Conservation (phyloP, 2,113 vertebrate species). For the Myotis yumanensis region DNA sequence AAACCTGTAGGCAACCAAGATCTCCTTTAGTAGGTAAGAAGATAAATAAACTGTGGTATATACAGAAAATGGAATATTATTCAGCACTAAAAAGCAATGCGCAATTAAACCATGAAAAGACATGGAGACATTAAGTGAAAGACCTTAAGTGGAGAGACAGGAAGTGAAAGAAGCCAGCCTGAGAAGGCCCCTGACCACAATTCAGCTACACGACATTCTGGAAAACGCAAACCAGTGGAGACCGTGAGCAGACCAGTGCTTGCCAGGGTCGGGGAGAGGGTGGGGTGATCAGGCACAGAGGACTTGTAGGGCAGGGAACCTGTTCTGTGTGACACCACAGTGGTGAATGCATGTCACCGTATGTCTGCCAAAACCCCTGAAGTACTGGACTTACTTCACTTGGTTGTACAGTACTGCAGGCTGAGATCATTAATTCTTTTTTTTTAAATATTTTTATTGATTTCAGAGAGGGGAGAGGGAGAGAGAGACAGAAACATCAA, state of each 20-base stretch:
- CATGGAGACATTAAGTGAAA: not conserved
- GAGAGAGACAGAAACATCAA: too few relatives aligned
- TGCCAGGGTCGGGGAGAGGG: not conserved
- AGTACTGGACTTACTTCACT: not conserved
- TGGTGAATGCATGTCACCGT: too few relatives aligned
- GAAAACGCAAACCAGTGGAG: not conserved
- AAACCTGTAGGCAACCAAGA: not conserved
- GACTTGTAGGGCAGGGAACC: not conserved
- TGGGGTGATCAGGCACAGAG: not conserved
- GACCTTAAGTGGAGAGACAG: too few relatives aligned
- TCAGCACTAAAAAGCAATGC: not conserved
- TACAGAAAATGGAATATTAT: not conserved
- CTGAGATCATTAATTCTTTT: not conserved
- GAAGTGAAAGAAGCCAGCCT: not conserved
- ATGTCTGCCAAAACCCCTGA: not conserved
- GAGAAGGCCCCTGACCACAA: not conserved
- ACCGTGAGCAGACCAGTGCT: not conserved
- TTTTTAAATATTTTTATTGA: too few relatives aligned
- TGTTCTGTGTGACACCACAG: not conserved
- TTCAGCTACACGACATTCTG: not conserved
- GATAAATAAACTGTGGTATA: not conserved
- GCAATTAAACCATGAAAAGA: not conserved
- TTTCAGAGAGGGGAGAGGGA: too few relatives aligned
- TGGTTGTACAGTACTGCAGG: not conserved
- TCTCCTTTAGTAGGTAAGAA: not conserved